Evolutionary conservation across 2,113 vertebrate genomes (phyloP).

Genomic region (Plecturocebus donacophilus): DNA sequence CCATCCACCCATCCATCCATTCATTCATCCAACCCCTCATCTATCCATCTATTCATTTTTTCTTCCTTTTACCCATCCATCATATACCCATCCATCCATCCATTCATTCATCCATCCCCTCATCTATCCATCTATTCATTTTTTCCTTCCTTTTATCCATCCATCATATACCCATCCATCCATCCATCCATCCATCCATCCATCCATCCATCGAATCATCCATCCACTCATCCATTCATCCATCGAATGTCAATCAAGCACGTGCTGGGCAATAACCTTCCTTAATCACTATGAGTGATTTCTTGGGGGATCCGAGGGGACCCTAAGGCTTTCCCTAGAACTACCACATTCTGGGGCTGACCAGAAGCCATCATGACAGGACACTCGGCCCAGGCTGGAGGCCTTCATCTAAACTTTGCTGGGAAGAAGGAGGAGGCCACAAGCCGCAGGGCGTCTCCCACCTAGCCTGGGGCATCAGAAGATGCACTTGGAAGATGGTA

Average conservation of each 20-base stretch:
- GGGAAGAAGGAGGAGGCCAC: background rate
- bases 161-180: too few relatives aligned
- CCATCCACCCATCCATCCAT: background rate
- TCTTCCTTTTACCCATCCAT: too few relatives aligned
- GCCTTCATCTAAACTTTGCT: background rate
- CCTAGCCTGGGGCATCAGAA: background rate
- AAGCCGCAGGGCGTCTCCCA: background rate
- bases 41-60: background rate
- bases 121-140: too few relatives aligned
- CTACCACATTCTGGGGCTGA: background rate
- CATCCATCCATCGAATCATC: background rate
- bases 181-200: too few relatives aligned
- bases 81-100: too few relatives aligned
- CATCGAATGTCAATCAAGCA: background rate
- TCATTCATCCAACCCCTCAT: background rate
- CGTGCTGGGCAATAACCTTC: too few relatives aligned
- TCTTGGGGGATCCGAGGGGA: background rate
- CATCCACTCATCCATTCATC: background rate
- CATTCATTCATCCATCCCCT: too few relatives aligned
- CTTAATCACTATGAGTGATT: background rate
- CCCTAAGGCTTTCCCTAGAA: background rate
- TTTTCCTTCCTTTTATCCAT: accelerated
- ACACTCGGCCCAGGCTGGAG: background rate
- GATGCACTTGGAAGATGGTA: background rate
- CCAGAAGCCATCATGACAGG: background rate